Conservation (phyloP, 2,113 vertebrate species). For the Ameiurus melas region DNA sequence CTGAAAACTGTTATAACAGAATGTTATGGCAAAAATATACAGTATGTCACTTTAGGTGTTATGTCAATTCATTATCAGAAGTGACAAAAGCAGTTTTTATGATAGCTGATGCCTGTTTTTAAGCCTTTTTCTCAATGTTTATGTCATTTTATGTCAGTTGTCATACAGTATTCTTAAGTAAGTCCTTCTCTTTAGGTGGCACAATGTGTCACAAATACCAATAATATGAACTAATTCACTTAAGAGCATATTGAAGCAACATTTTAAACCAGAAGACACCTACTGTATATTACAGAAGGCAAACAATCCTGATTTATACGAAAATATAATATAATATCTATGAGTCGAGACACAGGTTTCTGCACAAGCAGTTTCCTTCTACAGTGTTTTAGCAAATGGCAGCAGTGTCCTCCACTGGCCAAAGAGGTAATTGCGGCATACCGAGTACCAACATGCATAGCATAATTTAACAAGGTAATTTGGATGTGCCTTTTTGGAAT, state of each 20-base stretch:
- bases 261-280: neutral
- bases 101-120: too few species aligned
- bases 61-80: too few species aligned
- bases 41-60: too few species aligned
- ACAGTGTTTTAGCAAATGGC: slow-evolving; percentile 9
- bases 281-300: neutral
- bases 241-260: neutral
- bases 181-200: neutral
- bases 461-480: slow-evolving; percentile 15
- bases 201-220: neutral
- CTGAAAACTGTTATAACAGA: too few species aligned
- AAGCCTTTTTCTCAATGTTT: too few species aligned
- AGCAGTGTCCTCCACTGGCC: slow-evolving; percentile 40
- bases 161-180: neutral
- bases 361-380: neutral
- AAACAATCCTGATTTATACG: neutral
- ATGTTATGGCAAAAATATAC: too few species aligned
- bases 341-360: neutral
- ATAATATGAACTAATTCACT: neutral
- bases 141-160: too few species aligned
- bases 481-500: slow-evolving; percentile 17
- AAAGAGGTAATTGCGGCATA: neutral
- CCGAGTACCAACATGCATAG: neutral
- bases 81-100: too few species aligned
- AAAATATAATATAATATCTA: neutral